Percentiles rank a stretch among this genome's conserved stretches.
Conservation (phyloP, 2,113 vertebrate species). For the Lucifuga dentata region DNA sequence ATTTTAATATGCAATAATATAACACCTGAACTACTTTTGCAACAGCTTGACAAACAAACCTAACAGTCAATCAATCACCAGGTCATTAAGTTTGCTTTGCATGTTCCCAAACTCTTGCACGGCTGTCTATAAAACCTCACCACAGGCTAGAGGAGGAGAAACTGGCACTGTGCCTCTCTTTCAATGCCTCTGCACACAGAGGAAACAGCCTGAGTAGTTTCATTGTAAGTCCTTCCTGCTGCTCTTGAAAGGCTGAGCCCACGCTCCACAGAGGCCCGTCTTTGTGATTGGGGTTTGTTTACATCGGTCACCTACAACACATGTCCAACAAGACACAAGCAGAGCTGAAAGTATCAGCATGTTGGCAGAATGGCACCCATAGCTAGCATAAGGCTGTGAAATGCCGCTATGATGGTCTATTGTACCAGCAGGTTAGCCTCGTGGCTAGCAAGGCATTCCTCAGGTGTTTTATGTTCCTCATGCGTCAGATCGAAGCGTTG, state of each 20-base stretch:
- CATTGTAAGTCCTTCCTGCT: slow-evolving; percentile 72
- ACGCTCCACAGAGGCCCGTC: slow-evolving; percentile 21
- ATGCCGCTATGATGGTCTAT: slow-evolving; percentile 42
- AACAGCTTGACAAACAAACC: slow-evolving; percentile 57
- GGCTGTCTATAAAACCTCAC: slow-evolving; percentile 60
- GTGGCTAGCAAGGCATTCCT: slow-evolving; percentile 52
- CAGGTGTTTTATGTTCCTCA: slow-evolving; percentile 33
- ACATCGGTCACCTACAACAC: slow-evolving; percentile 1
- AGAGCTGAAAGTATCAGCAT: background rate
- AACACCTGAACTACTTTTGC: slow-evolving; percentile 59
- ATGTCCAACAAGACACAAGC: slow-evolving; percentile 15
- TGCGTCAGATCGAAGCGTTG: slow-evolving; percentile 39
- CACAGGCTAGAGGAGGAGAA: slow-evolving; percentile 67
- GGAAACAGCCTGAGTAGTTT: slow-evolving; percentile 67
- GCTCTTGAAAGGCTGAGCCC: slow-evolving; percentile 47
- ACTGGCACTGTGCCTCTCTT: slow-evolving; percentile 56
- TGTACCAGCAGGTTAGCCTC: slow-evolving; percentile 52
- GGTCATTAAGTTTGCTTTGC: slow-evolving; percentile 38
- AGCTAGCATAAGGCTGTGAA: slow-evolving; percentile 17
- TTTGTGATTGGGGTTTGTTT: slow-evolving; percentile 33
- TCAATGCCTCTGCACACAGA: slow-evolving; percentile 53
- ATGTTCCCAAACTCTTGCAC: slow-evolving; percentile 53
- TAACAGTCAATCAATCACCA: slow-evolving; percentile 71
- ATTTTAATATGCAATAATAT: slow-evolving; percentile 42
- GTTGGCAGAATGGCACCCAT: background rate